A percentile compares a stretch with the other conserved stretches of the same genome.
These are phyloP conservation scores for Ceriagrion tenellum DNA, from an alignment of 2,888 invertebrate genomes.

Conservation along the genomic window DNA sequence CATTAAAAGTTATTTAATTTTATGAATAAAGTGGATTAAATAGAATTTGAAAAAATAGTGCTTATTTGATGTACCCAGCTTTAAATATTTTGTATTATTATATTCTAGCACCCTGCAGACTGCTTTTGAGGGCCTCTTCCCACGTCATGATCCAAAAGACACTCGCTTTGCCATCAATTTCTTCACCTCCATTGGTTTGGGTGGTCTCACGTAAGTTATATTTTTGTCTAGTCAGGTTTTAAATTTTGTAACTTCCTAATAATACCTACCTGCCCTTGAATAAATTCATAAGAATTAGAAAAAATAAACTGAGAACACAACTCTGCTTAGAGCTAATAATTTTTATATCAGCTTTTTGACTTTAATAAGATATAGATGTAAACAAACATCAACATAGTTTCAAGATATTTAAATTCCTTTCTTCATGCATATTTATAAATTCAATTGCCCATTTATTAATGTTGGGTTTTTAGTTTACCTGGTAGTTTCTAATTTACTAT, in stretches of 20 bases:
- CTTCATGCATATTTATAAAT: too few relatives aligned
- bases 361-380: too few relatives aligned
- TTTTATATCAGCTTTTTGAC: too few relatives aligned
- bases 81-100: slow-evolving; percentile 68
- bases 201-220: slow-evolving; percentile 89
- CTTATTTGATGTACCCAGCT: slow-evolving; percentile 33
- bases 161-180: slow-evolving; percentile 99
- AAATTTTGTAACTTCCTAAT: slow-evolving; percentile 50
- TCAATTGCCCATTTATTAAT: too few relatives aligned
- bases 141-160: slow-evolving; percentile 96
- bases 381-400: too few relatives aligned
- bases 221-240: not conserved
- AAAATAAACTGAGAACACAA: too few relatives aligned
- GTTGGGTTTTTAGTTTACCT: too few relatives aligned
- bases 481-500: too few relatives aligned
- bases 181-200: slow-evolving; percentile 97
- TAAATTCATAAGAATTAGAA: too few relatives aligned
- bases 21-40: too few relatives aligned
- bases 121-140: slow-evolving; percentile 95
- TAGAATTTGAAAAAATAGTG: not conserved
- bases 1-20: not conserved
- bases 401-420: too few relatives aligned
- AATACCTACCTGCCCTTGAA: not conserved
- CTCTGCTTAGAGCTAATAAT: too few relatives aligned
- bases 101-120: slow-evolving; percentile 88